phyloP scores from a whole-genome alignment of 2,113 vertebrate genomes.

The Toxotes chatareus region DNA sequence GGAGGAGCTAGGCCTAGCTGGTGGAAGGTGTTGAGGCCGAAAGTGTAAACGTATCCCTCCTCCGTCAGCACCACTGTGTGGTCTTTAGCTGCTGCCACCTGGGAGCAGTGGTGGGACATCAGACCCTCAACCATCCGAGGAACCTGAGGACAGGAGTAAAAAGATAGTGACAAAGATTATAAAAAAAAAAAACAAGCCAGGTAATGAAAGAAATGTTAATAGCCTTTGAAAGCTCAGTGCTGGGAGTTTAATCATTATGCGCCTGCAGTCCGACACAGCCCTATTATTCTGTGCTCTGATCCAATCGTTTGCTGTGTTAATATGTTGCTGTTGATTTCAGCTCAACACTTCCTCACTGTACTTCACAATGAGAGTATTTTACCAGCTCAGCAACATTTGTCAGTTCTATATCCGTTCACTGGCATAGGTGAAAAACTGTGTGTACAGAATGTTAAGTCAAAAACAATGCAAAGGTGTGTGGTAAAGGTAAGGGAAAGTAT shows the following conservation, averaged over 20 bases:
- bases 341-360: background rate
- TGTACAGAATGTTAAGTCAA: background rate
- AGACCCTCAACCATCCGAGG: conserved; percentile 94
- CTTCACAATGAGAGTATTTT: background rate
- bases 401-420: background rate
- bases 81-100: conserved; percentile 95
- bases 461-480: background rate
- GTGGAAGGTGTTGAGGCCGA: conserved; percentile 95
- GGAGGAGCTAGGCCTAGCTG: conserved; percentile 93
- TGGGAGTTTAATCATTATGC: background rate
- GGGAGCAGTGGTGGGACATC: conserved; percentile 89
- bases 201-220: background rate
- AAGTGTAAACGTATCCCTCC: conserved; percentile 93
- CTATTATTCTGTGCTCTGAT: background rate
- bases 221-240: background rate
- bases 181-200: background rate
- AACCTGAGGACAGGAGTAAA: conserved; percentile 80
- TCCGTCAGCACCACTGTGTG: conserved; percentile 96
- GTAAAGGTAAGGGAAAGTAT: background rate
- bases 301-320: background rate
- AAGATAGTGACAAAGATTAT: background rate
- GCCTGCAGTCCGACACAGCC: background rate
- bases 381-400: background rate
- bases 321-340: background rate
- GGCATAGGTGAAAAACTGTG: background rate